phyloP scores from a whole-genome alignment of 2,797 vertebrate genomes.

The Poecile montanus region DNA sequence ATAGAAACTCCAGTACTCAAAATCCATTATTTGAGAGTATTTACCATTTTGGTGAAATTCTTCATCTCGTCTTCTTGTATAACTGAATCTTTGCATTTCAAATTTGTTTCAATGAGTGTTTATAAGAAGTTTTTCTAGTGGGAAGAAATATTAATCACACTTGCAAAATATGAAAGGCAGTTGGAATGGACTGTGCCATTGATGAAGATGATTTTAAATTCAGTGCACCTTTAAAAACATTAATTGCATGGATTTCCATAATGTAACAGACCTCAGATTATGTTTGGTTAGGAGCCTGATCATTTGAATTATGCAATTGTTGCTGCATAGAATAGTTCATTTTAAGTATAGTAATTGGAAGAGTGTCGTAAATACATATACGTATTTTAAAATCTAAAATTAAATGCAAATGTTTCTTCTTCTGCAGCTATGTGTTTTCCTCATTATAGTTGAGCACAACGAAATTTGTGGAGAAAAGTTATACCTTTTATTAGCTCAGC shows the following conservation, averaged over 20 bases:
- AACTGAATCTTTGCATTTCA: constrained; percentile 25
- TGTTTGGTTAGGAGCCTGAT: neutral
- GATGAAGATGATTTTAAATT: neutral
- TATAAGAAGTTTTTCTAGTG: neutral
- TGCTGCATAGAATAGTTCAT: neutral
- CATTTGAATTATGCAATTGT: neutral
- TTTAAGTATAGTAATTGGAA: neutral
- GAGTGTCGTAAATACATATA: neutral
- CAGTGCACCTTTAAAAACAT: neutral
- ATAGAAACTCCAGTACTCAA: neutral
- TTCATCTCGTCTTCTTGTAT: neutral
- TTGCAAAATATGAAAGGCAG: constrained; percentile 19
- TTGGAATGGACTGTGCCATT: neutral
- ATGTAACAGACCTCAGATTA: neutral
- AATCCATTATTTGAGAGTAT: neutral
- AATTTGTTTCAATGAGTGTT: constrained; percentile 15
- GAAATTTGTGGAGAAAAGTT: neutral
- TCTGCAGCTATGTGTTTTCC: neutral
- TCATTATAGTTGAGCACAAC: neutral
- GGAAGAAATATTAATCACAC: constrained; percentile 10
- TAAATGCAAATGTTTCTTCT: neutral
- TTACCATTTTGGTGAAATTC: constrained; percentile 1
- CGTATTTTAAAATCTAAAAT: neutral
- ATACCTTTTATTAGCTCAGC: neutral
- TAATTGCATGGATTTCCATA: neutral